A percentile compares a stretch with the other conserved stretches of the same genome.
These are phyloP conservation scores for Trichonephila clavata DNA, from an alignment of 1,140 invertebrate species.

Conservation along the genomic window DNA sequence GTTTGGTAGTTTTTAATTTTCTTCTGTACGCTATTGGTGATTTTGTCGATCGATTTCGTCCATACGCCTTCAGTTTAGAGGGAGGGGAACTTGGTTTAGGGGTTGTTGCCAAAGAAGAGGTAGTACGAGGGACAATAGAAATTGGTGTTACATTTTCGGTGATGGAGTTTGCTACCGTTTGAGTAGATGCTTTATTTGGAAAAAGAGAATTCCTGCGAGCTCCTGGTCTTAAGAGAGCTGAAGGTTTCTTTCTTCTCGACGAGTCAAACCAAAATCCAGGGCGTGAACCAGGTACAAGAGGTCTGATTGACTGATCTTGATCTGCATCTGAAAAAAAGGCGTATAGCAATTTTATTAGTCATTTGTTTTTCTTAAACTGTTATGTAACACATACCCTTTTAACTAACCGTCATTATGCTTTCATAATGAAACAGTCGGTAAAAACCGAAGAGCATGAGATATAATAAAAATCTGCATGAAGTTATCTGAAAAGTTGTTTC, in stretches of 20 bases:
- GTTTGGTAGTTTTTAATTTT: conserved; percentile 14
- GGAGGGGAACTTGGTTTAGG: background rate
- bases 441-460: no score
- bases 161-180: background rate
- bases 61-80: conserved; percentile 23
- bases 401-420: no score
- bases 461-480: no score
- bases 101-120: background rate
- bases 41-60: conserved; percentile 46
- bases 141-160: conserved; percentile 1
- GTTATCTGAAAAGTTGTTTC: no score
- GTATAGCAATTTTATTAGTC: background rate
- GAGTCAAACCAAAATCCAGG: conserved; percentile 74
- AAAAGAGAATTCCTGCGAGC: conserved; percentile 59
- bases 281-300: conserved; percentile 65
- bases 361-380: background rate
- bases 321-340: conserved; percentile 30
- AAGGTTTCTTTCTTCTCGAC: conserved; percentile 50
- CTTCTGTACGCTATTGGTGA: conserved; percentile 50
- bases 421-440: no score
- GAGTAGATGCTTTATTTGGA: conserved; percentile 28
- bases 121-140: background rate
- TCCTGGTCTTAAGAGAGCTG: conserved; percentile 57
- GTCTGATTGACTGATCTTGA: conserved; percentile 20
- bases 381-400: no score